These are phyloP conservation scores for Lacerta viridis DNA, from an alignment of 2,797 vertebrate genomes.

Conservation along the genomic window DNA sequence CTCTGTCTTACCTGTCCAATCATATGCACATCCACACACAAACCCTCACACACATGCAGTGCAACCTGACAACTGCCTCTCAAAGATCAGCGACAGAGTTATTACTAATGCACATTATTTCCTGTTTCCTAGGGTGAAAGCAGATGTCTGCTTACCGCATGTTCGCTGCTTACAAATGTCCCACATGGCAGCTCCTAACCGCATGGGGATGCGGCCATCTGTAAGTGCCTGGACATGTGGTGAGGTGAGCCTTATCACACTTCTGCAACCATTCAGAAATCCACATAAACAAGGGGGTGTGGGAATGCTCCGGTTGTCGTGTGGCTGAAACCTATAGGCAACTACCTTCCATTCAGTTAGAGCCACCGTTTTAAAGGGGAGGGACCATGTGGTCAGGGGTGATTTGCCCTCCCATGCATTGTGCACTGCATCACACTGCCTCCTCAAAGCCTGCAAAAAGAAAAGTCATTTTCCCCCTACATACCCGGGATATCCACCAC, in stretches of 20 bases:
- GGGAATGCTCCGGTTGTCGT: conserved; percentile 1
- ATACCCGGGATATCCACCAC: no score
- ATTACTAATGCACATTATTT: conserved; percentile 20
- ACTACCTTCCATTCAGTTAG: not conserved
- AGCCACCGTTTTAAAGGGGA: not conserved
- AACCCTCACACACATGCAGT: not conserved
- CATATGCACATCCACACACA: not conserved
- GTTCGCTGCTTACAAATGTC: conserved; percentile 24
- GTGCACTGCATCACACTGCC: not conserved
- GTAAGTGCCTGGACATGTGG: conserved; percentile 25
- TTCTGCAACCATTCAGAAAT: conserved; percentile 19
- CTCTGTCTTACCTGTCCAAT: not conserved
- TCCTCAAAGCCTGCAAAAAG: not conserved
- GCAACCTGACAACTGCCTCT: conserved; percentile 26
- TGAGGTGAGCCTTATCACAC: conserved; percentile 24
- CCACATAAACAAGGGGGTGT: not conserved
- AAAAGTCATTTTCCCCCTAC: not conserved
- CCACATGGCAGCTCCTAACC: conserved; percentile 32
- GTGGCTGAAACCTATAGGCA: not conserved
- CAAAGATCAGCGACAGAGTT: conserved; percentile 22
- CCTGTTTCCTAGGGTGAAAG: conserved; percentile 32
- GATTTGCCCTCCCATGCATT: not conserved
- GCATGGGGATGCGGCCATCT: conserved; percentile 17
- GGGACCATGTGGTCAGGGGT: not conserved
- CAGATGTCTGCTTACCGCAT: conserved; percentile 27